phyloP scores from a whole-genome alignment of 2,797 vertebrate genomes.

The Phoxinus dragarum region DNA sequence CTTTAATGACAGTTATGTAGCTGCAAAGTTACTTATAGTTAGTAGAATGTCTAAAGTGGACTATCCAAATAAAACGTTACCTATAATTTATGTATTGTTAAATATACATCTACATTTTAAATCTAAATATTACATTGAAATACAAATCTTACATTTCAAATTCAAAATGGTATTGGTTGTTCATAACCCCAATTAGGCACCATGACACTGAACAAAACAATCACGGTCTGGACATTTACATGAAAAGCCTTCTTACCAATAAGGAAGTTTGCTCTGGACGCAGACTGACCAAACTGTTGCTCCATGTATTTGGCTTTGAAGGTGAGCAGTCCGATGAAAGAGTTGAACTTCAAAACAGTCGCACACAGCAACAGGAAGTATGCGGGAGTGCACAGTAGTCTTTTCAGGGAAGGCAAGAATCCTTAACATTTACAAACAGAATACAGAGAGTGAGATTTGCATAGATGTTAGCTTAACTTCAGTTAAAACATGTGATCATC shows the following conservation, averaged over 20 bases:
- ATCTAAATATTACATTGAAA: background rate
- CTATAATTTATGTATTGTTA: background rate
- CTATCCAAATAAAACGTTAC: too few species aligned
- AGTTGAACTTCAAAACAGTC: constrained; percentile 77
- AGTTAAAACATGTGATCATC: background rate
- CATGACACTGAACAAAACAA: background rate
- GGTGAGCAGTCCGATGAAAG: constrained; percentile 77
- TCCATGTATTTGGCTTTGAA: constrained; percentile 85
- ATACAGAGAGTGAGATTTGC: background rate
- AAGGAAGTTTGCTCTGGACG: constrained; percentile 82
- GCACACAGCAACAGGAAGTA: constrained; percentile 80
- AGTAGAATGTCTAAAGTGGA: too few species aligned
- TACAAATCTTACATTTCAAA: background rate
- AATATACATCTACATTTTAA: background rate
- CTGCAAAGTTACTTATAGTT: too few species aligned
- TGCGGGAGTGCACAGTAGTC: constrained; percentile 74
- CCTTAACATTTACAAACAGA: constrained; percentile 62
- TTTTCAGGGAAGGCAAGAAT: constrained; percentile 77
- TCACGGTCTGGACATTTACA: background rate
- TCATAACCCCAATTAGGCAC: background rate
- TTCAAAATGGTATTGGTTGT: background rate
- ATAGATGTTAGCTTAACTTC: background rate
- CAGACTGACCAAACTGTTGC: constrained; percentile 82
- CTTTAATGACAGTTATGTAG: too few species aligned
- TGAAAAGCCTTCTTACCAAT: constrained; percentile 71